Evolutionary conservation across 2,797 vertebrate genomes (phyloP).

Genomic region (Trachops cirrhosus): DNA sequence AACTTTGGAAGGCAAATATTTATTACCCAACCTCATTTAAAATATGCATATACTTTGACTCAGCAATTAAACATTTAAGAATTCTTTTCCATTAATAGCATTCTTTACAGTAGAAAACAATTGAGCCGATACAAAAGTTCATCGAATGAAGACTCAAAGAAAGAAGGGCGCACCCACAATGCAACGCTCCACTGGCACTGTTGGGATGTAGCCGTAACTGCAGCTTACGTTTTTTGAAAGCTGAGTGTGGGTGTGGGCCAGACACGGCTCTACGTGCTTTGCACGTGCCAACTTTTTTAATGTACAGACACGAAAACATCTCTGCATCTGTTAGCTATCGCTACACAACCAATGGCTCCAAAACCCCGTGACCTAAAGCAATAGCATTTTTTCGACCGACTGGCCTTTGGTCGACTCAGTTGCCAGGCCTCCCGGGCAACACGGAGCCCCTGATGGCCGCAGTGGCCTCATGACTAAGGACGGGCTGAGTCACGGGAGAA

Average conservation of each 20-base stretch:
- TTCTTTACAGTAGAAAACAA: conserved; percentile 16
- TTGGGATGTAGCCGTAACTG: background rate
- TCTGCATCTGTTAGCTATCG: background rate
- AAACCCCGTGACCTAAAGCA: background rate
- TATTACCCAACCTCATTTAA: background rate
- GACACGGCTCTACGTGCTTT: background rate
- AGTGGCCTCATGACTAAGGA: background rate
- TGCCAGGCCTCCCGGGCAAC: background rate
- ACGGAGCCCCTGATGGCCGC: background rate
- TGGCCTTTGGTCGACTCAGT: background rate
- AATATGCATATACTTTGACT: background rate
- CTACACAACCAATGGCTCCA: background rate
- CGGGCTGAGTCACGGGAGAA: background rate
- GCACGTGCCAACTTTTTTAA: background rate
- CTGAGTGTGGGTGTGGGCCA: background rate
- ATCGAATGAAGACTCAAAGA: background rate
- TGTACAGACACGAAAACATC: background rate
- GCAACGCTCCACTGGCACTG: background rate
- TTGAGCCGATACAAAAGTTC: background rate
- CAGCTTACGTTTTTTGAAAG: background rate
- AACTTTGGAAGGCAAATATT: background rate
- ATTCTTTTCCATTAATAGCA: background rate
- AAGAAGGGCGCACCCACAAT: background rate
- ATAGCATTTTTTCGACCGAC: background rate
- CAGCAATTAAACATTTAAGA: background rate